Evolutionary conservation across 30 jellyfish, hydroid and myxozoan species (phyloP).

Genomic region (Pelagia noctiluca): DNA sequence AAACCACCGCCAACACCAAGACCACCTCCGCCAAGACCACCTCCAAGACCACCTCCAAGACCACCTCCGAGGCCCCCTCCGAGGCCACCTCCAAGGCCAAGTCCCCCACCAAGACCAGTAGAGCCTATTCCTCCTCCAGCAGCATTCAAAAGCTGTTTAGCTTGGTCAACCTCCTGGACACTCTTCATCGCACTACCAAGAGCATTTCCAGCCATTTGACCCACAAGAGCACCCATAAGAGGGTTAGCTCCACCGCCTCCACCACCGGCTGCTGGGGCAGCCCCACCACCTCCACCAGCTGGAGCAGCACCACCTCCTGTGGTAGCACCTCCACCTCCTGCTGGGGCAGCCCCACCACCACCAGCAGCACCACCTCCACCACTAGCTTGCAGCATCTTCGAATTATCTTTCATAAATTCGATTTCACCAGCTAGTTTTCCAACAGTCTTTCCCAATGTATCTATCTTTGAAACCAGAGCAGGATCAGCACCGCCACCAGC

Average conservation of each 20-base stretch:
- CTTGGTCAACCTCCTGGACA: slow-evolving; percentile 58
- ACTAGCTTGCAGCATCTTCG: slow-evolving; percentile 85
- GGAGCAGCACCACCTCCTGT: slow-evolving; percentile 44
- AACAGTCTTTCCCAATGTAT: slow-evolving; percentile 70
- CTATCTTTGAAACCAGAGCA: slow-evolving; percentile 73
- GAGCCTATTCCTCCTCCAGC: slow-evolving; percentile 44
- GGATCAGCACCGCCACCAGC: slow-evolving; percentile 53
- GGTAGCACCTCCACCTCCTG: slow-evolving; percentile 31
- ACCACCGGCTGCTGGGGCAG: slow-evolving; percentile 47
- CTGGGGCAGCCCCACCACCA: slow-evolving; percentile 42
- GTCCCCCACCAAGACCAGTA: slow-evolving; percentile 30
- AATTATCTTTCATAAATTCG: slow-evolving; percentile 82
- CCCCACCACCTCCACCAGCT: slow-evolving; percentile 35
- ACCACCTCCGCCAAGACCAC: slow-evolving; percentile 24
- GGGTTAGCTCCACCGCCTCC: slow-evolving; percentile 43
- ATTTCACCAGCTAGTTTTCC: slow-evolving; percentile 90
- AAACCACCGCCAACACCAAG: slow-evolving; percentile 34
- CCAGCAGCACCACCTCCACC: slow-evolving; percentile 65
- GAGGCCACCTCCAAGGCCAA: slow-evolving; percentile 27
- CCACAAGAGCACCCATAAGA: slow-evolving; percentile 47
- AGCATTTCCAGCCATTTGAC: slow-evolving; percentile 76
- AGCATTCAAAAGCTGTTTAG: slow-evolving; percentile 30
- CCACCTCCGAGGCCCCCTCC: slow-evolving; percentile 26
- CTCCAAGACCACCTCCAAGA: slow-evolving; percentile 19
- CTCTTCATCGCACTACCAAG: slow-evolving; percentile 67